phyloP scores from a whole-genome alignment of 2,113 vertebrate genomes.

The Oenanthe melanoleuca region DNA sequence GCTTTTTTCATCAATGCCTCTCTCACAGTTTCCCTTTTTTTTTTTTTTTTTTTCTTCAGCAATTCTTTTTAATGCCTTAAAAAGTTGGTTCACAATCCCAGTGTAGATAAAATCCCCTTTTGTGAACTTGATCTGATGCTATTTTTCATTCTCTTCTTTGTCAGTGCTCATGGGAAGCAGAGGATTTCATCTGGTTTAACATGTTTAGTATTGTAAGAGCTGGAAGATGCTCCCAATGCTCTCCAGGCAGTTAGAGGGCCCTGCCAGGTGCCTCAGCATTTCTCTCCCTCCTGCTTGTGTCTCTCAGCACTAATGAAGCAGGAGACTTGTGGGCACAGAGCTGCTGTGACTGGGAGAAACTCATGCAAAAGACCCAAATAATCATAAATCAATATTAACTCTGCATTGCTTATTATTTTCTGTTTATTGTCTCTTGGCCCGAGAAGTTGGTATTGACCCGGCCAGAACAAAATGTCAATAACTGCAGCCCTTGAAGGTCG shows the following conservation, averaged over 20 bases:
- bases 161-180: fast-evolving
- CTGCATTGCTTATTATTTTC: slow-evolving; percentile 32
- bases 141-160: not conserved
- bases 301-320: fast-evolving
- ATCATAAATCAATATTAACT: slow-evolving; percentile 58
- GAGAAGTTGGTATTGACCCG: slow-evolving; percentile 50
- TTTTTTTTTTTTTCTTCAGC: not conserved
- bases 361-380: slow-evolving; percentile 37
- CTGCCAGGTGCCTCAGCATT: not conserved
- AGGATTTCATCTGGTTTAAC: not conserved
- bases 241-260: not conserved
- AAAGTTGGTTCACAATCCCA: not conserved
- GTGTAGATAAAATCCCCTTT: not conserved
- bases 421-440: slow-evolving; percentile 45
- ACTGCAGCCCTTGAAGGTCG: slow-evolving; percentile 18
- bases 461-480: slow-evolving; percentile 43
- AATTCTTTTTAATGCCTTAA: not conserved
- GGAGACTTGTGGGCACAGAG: not conserved
- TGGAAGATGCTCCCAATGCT: not conserved
- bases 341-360: slow-evolving; percentile 12
- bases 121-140: fast-evolving
- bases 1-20: not conserved
- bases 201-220: not conserved
- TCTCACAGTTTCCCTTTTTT: not conserved
- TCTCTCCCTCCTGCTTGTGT: not conserved